phyloP scores from a whole-genome alignment of 1,140 invertebrate genomes.

The Drosophila ironensis region DNA sequence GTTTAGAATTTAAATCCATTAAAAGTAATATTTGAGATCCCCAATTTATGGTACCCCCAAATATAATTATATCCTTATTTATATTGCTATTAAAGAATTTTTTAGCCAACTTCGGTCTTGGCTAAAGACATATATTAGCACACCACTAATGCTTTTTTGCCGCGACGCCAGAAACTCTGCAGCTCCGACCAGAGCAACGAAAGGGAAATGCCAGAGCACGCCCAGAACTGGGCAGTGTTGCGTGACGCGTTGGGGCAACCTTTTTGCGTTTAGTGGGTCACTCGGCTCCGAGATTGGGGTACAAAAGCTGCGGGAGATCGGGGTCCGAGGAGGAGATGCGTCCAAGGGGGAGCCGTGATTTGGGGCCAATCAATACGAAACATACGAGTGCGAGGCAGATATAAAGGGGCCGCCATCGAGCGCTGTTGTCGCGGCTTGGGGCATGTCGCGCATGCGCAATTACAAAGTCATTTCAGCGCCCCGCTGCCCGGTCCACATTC shows the following conservation, averaged over 20 bases:
- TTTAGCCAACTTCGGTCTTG: background rate
- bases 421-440: slow-evolving; percentile 33
- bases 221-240: slow-evolving; percentile 60
- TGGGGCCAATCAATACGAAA: slow-evolving; percentile 53
- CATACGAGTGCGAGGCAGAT: slow-evolving; percentile 22
- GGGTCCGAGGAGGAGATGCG: background rate
- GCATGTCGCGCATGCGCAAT: slow-evolving; percentile 77
- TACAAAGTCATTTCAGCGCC: slow-evolving; percentile 48
- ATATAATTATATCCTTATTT: too few species aligned
- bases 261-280: slow-evolving; percentile 38
- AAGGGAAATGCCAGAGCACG: slow-evolving; percentile 73
- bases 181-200: slow-evolving; percentile 25
- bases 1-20: background rate
- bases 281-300: slow-evolving; percentile 4
- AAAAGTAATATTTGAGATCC: background rate
- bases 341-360: background rate
- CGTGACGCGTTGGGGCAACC: slow-evolving; percentile 56
- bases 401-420: slow-evolving; percentile 56
- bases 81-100: background rate
- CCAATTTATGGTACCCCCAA: slow-evolving; percentile 26
- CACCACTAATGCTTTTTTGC: slow-evolving; percentile 21
- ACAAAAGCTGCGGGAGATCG: slow-evolving; percentile 1
- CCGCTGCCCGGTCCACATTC: background rate
- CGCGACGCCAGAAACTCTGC: background rate
- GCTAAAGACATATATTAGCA: slow-evolving; percentile 58